phyloP scores from a whole-genome alignment of 2,888 invertebrate genomes.

The Physocephala rufipes region DNA sequence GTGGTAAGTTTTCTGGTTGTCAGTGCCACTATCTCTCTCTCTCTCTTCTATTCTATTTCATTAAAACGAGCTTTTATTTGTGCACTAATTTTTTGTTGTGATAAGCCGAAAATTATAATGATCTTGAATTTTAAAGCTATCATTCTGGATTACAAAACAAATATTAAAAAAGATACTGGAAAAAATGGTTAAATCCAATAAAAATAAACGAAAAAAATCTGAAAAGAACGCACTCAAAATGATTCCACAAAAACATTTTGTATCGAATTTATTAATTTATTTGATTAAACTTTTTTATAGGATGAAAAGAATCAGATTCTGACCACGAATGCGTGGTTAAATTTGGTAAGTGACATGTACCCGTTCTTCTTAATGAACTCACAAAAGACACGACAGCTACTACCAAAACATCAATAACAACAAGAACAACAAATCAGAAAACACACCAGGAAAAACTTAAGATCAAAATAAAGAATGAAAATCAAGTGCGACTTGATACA shows the following conservation, averaged over 20 bases:
- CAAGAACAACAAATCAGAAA: conserved; percentile 26
- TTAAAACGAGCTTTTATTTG: neutral
- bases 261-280: conserved; percentile 46
- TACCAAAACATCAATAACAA: conserved; percentile 36
- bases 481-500: conserved; percentile 43
- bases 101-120: conserved; percentile 3
- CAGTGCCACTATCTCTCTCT: no score
- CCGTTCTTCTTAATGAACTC: conserved; percentile 51
- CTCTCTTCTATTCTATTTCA: neutral
- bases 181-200: conserved; percentile 18
- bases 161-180: conserved; percentile 15
- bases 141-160: conserved; percentile 28
- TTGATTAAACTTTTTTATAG: conserved; percentile 73
- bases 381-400: conserved; percentile 24
- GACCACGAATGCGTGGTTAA: conserved; percentile 97
- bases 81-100: neutral
- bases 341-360: conserved; percentile 88
- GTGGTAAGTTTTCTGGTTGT: conserved; percentile 76
- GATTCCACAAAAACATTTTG: neutral
- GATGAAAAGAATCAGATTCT: conserved; percentile 99
- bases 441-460: neutral
- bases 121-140: conserved; percentile 13
- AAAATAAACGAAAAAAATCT: conserved; percentile 33
- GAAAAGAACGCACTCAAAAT: conserved; percentile 25
- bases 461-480: conserved; percentile 35